These are phyloP conservation scores for Cyprinodon brontotheroides DNA, from an alignment of 2,113 vertebrate genomes.

Conservation along the genomic window DNA sequence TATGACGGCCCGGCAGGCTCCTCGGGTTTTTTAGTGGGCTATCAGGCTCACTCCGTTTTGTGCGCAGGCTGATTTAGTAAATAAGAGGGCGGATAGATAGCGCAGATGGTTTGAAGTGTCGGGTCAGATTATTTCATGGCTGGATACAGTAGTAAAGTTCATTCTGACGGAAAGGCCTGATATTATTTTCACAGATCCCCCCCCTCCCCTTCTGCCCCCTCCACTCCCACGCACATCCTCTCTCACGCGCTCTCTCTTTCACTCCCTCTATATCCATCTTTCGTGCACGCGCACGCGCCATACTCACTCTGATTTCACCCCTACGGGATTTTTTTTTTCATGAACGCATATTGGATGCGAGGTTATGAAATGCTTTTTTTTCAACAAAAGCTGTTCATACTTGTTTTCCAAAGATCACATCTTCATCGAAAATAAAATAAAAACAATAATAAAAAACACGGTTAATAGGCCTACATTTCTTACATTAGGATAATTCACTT, in stretches of 20 bases:
- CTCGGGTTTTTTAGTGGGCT: constrained; percentile 78
- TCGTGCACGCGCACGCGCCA: constrained; percentile 51
- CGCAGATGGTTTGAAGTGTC: constrained; percentile 99
- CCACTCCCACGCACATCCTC: constrained; percentile 37
- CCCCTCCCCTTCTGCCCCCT: constrained; percentile 3
- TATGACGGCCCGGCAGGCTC: constrained; percentile 61
- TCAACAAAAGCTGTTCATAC: constrained; percentile 84
- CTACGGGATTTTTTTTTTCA: constrained; percentile 82
- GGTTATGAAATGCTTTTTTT: constrained; percentile 83
- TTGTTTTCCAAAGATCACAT: constrained; percentile 28
- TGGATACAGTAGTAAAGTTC: constrained; percentile 93
- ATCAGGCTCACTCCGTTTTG: constrained; percentile 92
- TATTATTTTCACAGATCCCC: constrained; percentile 93
- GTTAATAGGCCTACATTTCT: too few relatives aligned
- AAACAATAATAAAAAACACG: neutral
- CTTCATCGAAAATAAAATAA: neutral
- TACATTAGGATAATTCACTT: neutral
- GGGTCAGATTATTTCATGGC: constrained; percentile 97
- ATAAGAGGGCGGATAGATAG: constrained; percentile 99
- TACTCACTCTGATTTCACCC: constrained; percentile 79
- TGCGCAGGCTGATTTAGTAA: constrained; percentile 89
- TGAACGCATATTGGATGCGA: constrained; percentile 86
- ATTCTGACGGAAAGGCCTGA: constrained; percentile 97
- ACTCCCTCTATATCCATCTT: constrained; percentile 47
- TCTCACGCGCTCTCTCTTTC: constrained; percentile 17